phyloP scores from a whole-genome alignment of 2,113 vertebrate species.

The Thunnus thynnus region DNA sequence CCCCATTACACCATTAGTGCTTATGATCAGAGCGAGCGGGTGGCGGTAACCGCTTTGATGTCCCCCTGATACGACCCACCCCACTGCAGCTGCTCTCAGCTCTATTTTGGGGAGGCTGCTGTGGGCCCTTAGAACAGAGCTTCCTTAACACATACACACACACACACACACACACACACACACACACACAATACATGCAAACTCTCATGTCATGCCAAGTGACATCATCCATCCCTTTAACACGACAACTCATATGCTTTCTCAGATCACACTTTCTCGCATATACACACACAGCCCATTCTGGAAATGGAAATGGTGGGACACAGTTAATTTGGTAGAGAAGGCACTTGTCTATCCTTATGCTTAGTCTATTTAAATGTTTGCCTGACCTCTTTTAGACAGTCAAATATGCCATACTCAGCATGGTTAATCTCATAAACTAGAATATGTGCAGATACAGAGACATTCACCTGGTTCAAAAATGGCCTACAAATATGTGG shows the following conservation, averaged over 20 bases:
- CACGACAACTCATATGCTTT: slow-evolving; percentile 8
- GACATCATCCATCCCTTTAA: slow-evolving; percentile 47
- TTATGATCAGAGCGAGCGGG: slow-evolving; percentile 79
- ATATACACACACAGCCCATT: neutral
- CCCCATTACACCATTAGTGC: slow-evolving; percentile 81
- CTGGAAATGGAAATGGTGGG: slow-evolving; percentile 15
- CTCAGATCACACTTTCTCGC: slow-evolving; percentile 30
- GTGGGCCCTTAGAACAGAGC: slow-evolving; percentile 67
- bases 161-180: slow-evolving; percentile 35
- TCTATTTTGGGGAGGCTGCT: slow-evolving; percentile 84
- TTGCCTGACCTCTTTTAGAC: neutral
- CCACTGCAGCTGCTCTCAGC: slow-evolving; percentile 83
- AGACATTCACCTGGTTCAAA: neutral
- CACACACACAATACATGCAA: slow-evolving; percentile 55
- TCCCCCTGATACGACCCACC: slow-evolving; percentile 79
- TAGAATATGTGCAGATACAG: neutral
- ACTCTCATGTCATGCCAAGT: slow-evolving; percentile 48
- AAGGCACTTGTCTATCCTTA: neutral
- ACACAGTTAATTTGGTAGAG: slow-evolving; percentile 23
- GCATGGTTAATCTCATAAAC: neutral
- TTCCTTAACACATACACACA: slow-evolving; percentile 71
- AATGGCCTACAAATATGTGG: neutral
- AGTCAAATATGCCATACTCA: neutral
- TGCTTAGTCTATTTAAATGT: neutral
- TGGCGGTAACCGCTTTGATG: slow-evolving; percentile 78